Conservation (phyloP, 2,113 vertebrate genomes). For the Empidonax traillii region DNA sequence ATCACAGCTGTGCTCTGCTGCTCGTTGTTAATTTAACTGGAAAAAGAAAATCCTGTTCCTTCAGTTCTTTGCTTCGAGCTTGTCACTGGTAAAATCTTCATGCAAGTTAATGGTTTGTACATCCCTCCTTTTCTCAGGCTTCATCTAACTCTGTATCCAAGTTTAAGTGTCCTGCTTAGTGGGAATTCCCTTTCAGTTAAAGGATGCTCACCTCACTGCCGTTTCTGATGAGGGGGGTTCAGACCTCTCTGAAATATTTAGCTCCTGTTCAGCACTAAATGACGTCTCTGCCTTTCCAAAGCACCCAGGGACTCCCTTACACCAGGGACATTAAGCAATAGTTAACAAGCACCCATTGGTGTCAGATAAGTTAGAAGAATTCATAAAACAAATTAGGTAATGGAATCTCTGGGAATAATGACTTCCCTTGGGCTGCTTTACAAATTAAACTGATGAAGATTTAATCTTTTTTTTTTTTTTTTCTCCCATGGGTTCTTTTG, state of each 20-base stretch:
- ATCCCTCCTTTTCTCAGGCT: not conserved
- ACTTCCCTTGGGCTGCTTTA: constrained; percentile 55
- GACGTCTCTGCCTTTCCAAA: not conserved
- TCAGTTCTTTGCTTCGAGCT: not conserved
- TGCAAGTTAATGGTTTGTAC: not conserved
- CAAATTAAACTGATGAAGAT: constrained; percentile 67
- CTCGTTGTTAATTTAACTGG: not conserved
- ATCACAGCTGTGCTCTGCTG: not conserved
- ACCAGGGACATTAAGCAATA: not conserved
- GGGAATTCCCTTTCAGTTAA: not conserved
- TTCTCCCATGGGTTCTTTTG: constrained; percentile 30
- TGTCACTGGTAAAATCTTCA: not conserved
- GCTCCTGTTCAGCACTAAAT: not conserved
- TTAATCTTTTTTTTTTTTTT: constrained; percentile 8
- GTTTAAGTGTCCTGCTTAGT: not conserved
- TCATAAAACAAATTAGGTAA: constrained; percentile 63
- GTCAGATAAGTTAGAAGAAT: constrained; percentile 9
- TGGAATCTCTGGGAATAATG: constrained; percentile 55
- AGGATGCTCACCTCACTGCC: not conserved
- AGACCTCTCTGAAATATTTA: not conserved
- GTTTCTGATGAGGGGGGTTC: not conserved
- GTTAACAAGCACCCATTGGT: constrained; percentile 24
- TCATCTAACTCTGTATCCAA: not conserved
- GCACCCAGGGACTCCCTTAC: not conserved
- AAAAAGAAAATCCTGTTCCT: not conserved